These are phyloP conservation scores for Danio albolineatus DNA, from an alignment of 2,797 vertebrate genomes.

Conservation along the genomic window DNA sequence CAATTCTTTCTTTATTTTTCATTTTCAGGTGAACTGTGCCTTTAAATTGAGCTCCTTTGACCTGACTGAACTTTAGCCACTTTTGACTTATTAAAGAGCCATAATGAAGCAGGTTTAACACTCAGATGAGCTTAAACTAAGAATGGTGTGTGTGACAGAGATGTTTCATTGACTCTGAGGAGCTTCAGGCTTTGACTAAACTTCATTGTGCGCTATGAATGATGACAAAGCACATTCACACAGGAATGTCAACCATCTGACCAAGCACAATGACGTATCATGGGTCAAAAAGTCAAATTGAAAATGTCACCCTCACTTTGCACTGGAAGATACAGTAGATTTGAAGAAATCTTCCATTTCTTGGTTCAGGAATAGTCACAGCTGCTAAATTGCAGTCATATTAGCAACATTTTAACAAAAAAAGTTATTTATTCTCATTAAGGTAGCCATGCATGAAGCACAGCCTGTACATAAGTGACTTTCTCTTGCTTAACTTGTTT, in stretches of 20 bases:
- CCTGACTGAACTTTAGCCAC: constrained; percentile 4
- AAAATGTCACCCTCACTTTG: not conserved
- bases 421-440: no score
- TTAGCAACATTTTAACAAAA: no score
- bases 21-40: no score
- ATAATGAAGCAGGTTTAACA: not conserved
- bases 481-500: no score
- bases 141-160: not conserved
- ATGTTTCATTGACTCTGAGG: not conserved
- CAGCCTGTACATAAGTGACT: no score
- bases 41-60: constrained; percentile 26
- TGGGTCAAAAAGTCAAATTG: not conserved
- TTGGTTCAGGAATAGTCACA: not conserved
- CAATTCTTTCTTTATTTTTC: no score
- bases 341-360: not conserved
- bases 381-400: not conserved
- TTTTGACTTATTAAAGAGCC: constrained; percentile 12
- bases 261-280: not conserved
- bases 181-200: not conserved
- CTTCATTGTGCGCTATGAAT: not conserved
- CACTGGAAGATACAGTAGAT: not conserved
- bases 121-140: not conserved
- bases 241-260: not conserved
- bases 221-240: not conserved
- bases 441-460: no score